Percentiles rank a stretch among this genome's conserved stretches.
Conservation (phyloP, 2,888 invertebrate genomes). For the Lysandra coridon region DNA sequence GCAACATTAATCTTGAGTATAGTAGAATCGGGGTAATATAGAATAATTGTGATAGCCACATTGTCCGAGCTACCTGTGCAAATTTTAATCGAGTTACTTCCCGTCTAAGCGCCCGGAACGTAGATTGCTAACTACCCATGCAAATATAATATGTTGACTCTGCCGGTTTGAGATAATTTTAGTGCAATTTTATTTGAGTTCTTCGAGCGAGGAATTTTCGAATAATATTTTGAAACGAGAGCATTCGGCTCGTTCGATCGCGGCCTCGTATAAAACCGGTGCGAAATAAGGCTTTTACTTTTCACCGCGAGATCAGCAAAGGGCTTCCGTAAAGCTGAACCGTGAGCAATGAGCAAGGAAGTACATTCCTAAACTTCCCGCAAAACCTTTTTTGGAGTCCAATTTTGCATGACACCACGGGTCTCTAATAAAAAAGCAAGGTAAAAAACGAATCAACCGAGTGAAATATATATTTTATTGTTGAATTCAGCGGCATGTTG, state of each 20-base stretch:
- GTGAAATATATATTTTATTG: slow-evolving; percentile 39
- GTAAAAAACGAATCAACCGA: slow-evolving; percentile 33
- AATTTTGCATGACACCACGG: not conserved
- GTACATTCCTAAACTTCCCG: not conserved
- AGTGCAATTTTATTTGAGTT: slow-evolving; percentile 29
- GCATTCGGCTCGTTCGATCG: not conserved
- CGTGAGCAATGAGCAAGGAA: not conserved
- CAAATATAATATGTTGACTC: slow-evolving; percentile 24
- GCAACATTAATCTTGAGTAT: not conserved
- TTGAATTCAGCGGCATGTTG: slow-evolving; percentile 39
- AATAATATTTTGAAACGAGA: not conserved
- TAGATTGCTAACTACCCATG: slow-evolving; percentile 36
- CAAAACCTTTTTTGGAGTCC: not conserved
- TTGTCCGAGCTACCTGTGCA: slow-evolving; percentile 65
- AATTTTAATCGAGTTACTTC: slow-evolving; percentile 71
- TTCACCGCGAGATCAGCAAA: not conserved
- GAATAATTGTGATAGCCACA: slow-evolving; percentile 73
- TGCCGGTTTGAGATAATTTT: slow-evolving; percentile 19
- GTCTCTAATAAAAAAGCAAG: not conserved
- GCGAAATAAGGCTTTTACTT: not conserved
- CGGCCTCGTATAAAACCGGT: not conserved
- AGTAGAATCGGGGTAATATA: slow-evolving; percentile 43
- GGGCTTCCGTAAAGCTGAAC: not conserved
- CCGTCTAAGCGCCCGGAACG: slow-evolving; percentile 47
- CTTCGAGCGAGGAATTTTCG: not conserved